Percentiles rank a stretch among this genome's conserved stretches.
phyloP scores from a whole-genome alignment of 2,888 invertebrate genomes.

The Andrena haemorrhoa region DNA sequence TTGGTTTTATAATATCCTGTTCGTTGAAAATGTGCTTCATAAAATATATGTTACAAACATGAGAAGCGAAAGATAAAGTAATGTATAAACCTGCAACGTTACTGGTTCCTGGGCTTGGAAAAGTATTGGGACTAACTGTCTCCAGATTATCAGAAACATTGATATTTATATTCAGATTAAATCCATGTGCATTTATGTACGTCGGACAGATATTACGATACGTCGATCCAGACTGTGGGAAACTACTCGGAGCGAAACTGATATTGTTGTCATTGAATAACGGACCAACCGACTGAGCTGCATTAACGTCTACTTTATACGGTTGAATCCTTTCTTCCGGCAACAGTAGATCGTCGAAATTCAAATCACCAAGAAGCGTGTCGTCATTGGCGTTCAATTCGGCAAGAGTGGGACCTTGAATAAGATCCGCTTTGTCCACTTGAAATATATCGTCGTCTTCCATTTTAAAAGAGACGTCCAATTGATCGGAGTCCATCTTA shows the following conservation, averaged over 20 bases:
- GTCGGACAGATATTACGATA: slow-evolving; percentile 75
- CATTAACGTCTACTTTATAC: slow-evolving; percentile 69
- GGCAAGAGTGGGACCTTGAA: slow-evolving; percentile 93
- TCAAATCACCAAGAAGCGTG: slow-evolving; percentile 92
- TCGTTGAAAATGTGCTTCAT: neutral
- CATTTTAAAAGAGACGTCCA: slow-evolving; percentile 88
- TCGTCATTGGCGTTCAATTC: slow-evolving; percentile 95
- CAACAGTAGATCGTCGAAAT: slow-evolving; percentile 93
- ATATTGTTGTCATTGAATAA: slow-evolving; percentile 69
- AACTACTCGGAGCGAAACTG: slow-evolving; percentile 80
- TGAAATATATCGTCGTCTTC: slow-evolving; percentile 96
- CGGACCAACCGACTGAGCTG: slow-evolving; percentile 64
- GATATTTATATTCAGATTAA: slow-evolving; percentile 76
- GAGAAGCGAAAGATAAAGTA: neutral
- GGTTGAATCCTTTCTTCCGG: slow-evolving; percentile 88
- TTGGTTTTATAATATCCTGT: slow-evolving; percentile 1
- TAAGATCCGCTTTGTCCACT: slow-evolving; percentile 94
- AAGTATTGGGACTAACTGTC: slow-evolving; percentile 81
- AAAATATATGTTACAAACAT: neutral
- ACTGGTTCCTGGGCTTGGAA: slow-evolving; percentile 82
- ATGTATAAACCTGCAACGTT: slow-evolving; percentile 78
- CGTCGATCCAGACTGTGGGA: slow-evolving; percentile 78
- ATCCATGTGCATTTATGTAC: slow-evolving; percentile 73
- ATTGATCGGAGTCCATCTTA: slow-evolving; percentile 79
- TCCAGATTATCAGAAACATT: slow-evolving; percentile 81